phyloP scores from a whole-genome alignment of 2,888 invertebrate genomes.

The Drosophila cognata region DNA sequence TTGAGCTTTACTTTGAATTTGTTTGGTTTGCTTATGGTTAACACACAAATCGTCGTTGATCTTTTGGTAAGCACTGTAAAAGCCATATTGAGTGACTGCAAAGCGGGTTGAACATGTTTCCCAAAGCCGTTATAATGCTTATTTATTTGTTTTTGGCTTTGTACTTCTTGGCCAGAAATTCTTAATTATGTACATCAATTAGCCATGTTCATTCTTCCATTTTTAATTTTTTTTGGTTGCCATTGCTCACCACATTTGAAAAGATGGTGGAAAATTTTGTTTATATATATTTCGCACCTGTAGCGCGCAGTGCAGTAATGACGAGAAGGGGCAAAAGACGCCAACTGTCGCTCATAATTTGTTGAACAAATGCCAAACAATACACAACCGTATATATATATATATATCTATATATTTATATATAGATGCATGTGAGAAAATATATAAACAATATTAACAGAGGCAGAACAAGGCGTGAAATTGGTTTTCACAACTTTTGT shows the following conservation, averaged over 20 bases:
- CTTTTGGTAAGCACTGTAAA: conserved; percentile 56
- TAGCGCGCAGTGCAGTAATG: conserved; percentile 16
- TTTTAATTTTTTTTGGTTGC: not conserved
- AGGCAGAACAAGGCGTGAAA: conserved; percentile 45
- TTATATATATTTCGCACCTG: conserved; percentile 39
- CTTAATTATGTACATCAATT: conserved; percentile 17
- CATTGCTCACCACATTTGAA: conserved; percentile 11
- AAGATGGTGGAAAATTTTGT: conserved; percentile 30
- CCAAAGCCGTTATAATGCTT: conserved; percentile 35
- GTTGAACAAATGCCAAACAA: conserved; percentile 56
- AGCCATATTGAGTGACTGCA: conserved; percentile 34
- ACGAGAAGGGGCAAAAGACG: conserved; percentile 24
- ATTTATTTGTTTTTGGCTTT: conserved; percentile 42
- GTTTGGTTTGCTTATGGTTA: conserved; percentile 12
- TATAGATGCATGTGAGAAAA: conserved; percentile 18
- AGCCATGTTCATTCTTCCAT: conserved; percentile 11
- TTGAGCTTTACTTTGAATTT: conserved; percentile 53
- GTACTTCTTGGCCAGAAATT: conserved; percentile 26
- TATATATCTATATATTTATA: conserved; percentile 1
- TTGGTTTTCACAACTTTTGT: conserved; percentile 7
- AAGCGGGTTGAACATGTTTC: conserved; percentile 67
- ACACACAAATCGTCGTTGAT: conserved; percentile 25
- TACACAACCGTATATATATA: conserved; percentile 5
- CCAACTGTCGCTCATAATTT: conserved; percentile 49
- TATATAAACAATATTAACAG: conserved; percentile 34